A percentile compares a stretch with the other conserved stretches of the same genome.
phyloP scores from a whole-genome alignment of 2,888 invertebrate species.

The Netelia inedita region DNA sequence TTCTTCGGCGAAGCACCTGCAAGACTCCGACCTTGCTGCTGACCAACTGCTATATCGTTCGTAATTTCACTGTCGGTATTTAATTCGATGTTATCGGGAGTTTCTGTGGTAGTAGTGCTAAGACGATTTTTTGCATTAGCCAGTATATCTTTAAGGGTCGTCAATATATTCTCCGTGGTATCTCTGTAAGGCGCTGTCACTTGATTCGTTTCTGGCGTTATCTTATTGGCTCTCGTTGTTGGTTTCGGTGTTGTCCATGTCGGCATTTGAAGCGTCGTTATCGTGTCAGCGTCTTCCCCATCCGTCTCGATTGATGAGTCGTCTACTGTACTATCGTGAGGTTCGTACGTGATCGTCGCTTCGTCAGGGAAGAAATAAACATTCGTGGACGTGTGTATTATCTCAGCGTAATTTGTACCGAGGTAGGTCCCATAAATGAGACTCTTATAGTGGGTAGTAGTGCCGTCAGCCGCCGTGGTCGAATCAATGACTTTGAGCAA shows the following conservation, averaged over 20 bases:
- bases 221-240: conserved; percentile 70
- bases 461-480: conserved; percentile 85
- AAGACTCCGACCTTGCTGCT: conserved; percentile 81
- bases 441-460: conserved; percentile 86
- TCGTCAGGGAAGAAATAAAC: conserved; percentile 85
- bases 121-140: conserved; percentile 65
- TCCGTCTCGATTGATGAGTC: conserved; percentile 72
- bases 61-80: conserved; percentile 79
- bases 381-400: conserved; percentile 86
- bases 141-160: conserved; percentile 78
- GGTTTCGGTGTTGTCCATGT: conserved; percentile 74
- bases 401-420: conserved; percentile 86
- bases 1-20: conserved; percentile 78
- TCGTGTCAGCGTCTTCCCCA: conserved; percentile 66
- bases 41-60: conserved; percentile 79
- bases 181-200: conserved; percentile 77
- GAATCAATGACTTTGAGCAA: conserved; percentile 86
- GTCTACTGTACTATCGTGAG: conserved; percentile 79
- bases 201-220: conserved; percentile 75
- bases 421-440: conserved; percentile 86
- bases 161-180: conserved; percentile 78
- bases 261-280: conserved; percentile 73
- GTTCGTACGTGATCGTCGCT: conserved; percentile 83
- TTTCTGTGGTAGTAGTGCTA: conserved; percentile 65
- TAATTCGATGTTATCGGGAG: conserved; percentile 70